A percentile compares a stretch with the other conserved stretches of the same genome.
Conservation (phyloP, 2,113 vertebrate species). For the Heptranchias perlo region DNA sequence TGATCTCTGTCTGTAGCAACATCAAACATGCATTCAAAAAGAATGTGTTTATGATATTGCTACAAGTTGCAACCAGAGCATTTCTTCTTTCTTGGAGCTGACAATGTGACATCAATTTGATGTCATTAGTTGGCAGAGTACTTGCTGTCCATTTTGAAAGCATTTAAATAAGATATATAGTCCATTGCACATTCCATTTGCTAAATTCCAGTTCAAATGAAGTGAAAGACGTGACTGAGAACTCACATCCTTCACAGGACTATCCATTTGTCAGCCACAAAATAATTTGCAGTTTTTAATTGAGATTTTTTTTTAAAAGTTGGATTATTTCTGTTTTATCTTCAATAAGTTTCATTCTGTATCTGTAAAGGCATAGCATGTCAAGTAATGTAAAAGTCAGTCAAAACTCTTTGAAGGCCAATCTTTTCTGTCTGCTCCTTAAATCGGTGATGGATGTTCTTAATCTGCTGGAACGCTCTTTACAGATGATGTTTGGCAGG, state of each 20-base stretch:
- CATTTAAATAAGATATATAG: conserved; percentile 18
- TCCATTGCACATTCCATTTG: conserved; percentile 20
- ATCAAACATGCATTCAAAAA: background rate
- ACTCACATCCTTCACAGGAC: background rate
- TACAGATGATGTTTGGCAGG: conserved; percentile 31
- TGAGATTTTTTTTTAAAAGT: background rate
- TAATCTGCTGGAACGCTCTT: background rate
- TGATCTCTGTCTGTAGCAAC: background rate
- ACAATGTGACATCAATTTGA: background rate
- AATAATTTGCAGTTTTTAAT: background rate
- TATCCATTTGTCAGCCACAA: background rate
- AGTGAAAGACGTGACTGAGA: background rate
- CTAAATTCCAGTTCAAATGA: background rate
- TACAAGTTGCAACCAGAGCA: background rate
- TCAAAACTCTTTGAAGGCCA: background rate
- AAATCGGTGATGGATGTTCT: conserved; percentile 11
- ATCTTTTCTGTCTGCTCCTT: background rate
- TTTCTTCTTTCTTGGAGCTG: background rate
- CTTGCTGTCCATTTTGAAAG: background rate
- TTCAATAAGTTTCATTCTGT: background rate
- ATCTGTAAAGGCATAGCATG: background rate
- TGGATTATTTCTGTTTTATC: background rate
- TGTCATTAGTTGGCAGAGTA: background rate
- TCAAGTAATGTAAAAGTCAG: background rate
- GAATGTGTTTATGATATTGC: background rate